Evolutionary conservation across 2,888 invertebrate species (phyloP), one percentile per base, ranked within the genome.

Genomic region (Micropterix aruncella): DNA sequence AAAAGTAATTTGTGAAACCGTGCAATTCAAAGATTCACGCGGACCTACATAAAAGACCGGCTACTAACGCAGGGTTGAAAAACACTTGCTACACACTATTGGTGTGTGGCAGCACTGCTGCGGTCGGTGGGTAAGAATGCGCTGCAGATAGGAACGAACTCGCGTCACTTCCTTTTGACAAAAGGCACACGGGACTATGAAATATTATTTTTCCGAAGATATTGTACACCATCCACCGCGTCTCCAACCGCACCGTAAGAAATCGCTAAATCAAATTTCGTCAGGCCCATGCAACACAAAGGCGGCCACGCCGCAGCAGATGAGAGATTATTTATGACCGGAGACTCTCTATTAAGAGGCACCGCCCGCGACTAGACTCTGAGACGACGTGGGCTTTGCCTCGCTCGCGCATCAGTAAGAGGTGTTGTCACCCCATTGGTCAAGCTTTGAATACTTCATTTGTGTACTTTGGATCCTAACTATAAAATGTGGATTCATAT

Each of bases 261-360:
- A 50, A 50, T 48, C 41, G 46, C 46, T 47, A 47, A 50, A 48
- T 50, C 46, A 47, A 50, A 48, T 50, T 45, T 47, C 42, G 42
- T 36, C 42, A 38, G 37, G 37, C 17, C 41, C 19, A 14, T 16
- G 37, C 38, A 40, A 43, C 46, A 46, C 43, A 44, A 44, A 39
- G 41, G 44, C 27, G 18, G 19, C 7, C 27, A 38, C 16, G 37
- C 19, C 14, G 41, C 18, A 41, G 40, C 39, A 41, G 41, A 44
- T 41, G 44, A 44, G 27, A 15, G 41, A 17, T 36, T 27, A 41
- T 41, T 44, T 17, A 40, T 41, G 40, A 27, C 38, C 27, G 42
- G 16, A n/a, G n/a, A 39, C 41, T 42, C 40, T 41, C 19, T 41
- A 41, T 44, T 41, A 44, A 40, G 38, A 43, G 39, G 19, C n/a